Base-by-base conservation (phyloP, 2,888 invertebrate species). In the Lutraria lutraria region DNA sequence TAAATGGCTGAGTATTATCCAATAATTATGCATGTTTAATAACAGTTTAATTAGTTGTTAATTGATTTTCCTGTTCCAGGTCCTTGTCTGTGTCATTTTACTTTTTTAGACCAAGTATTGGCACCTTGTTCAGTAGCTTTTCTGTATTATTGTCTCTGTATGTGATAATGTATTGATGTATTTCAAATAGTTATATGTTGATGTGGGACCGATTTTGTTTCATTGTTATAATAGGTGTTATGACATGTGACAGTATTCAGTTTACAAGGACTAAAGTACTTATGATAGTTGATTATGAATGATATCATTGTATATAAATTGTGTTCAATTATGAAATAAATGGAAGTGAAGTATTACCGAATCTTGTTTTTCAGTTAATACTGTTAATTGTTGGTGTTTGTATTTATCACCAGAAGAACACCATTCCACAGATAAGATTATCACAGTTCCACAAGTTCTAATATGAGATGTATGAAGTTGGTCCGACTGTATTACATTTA, bases 301-400 rank as follows among this genome's bases (percentile, higher is more conserved):
- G 8, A 76, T 43, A 43, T 43, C 43, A 43, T 43, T 43, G 43
- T 43, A 43, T 43, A 43, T 43, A 43, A 43, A 43, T 43, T 76
- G 76, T 76, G 76, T 76, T 76, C 76, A 76, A 16, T 76, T 76
- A 76, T 76, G 76, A 13, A 76, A 25, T 76, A 76, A 31, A 76
- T 76, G 76, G 31, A 76, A 34, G 25, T 68, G 25, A 68, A 68
- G 43, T n/a, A 60, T 19, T 16, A 16, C 19, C n/a, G 8, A 60
- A 21, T 60, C 60, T 60, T 60, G 60, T 60, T 60, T 60, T 60
- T 60, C 6, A 16, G 8, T 43, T 43, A 43, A 43, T 43, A 43
- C 43, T 4, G 8, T 43, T 43, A 4, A 4, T 8, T 43, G 43
- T 43, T 43, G 43, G 8, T 43, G 43, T 43, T 43, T 2, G 8